Conservation (phyloP, 1,140 invertebrate genomes). For the Drosophila takahashii region DNA sequence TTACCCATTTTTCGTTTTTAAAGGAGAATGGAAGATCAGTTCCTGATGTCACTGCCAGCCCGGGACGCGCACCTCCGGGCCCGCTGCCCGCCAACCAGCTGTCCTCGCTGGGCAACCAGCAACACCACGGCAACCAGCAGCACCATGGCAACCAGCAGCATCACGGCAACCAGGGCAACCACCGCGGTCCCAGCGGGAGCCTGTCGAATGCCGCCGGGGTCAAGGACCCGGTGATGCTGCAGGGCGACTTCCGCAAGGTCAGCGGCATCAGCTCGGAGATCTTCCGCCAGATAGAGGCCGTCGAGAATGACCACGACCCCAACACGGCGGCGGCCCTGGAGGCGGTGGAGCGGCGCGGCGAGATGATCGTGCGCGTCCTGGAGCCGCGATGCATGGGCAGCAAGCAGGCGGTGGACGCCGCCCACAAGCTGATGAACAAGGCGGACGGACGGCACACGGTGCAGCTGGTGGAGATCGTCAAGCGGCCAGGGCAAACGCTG, state of each 20-base stretch:
- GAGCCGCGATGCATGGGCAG: conserved; percentile 93
- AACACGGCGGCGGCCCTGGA: conserved; percentile 95
- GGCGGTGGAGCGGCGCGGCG: conserved; percentile 94
- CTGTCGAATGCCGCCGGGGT: conserved; percentile 84
- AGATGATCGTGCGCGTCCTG: conserved; percentile 97
- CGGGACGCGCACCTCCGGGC: conserved; percentile 91
- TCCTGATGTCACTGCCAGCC: conserved; percentile 94
- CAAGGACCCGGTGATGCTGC: conserved; percentile 94
- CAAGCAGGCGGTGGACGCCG: conserved; percentile 91
- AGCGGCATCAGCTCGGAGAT: conserved; percentile 96
- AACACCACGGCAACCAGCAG: conserved; percentile 87
- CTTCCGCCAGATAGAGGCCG: conserved; percentile 97
- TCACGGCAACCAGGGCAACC: conserved; percentile 70
- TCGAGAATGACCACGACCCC: conserved; percentile 97
- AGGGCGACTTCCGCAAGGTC: conserved; percentile 97
- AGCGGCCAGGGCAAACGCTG: conserved; percentile 98
- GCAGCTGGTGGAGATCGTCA: conserved; percentile 99
- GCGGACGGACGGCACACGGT: conserved; percentile 84
- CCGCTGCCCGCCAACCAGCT: conserved; percentile 87
- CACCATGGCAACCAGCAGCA: conserved; percentile 87
- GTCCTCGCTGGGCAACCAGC: conserved; percentile 73
- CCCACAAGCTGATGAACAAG: conserved; percentile 91
- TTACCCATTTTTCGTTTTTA: conserved; percentile 69
- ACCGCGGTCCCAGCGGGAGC: conserved; percentile 61
- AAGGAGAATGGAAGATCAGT: conserved; percentile 94